Conservation (phyloP, 2,888 invertebrate genomes). For the Aphidoletes aphidimyza region DNA sequence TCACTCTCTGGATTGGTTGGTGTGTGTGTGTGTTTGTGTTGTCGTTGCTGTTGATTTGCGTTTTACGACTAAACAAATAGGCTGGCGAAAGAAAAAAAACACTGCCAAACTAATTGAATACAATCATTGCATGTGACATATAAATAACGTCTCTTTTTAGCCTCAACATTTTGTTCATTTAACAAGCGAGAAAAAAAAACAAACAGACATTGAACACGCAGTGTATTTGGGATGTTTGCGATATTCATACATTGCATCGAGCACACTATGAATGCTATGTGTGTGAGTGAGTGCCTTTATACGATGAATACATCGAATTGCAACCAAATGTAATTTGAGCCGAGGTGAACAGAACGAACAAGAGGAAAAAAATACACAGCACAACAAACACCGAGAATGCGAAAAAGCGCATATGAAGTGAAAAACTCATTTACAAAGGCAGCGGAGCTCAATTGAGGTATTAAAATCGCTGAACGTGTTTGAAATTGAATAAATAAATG, state of each 20-base stretch:
- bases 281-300: not conserved
- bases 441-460: constrained; percentile 50
- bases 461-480: constrained; percentile 47
- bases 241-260: not conserved
- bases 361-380: not conserved
- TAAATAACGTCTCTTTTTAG: not conserved
- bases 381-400: not conserved
- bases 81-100: not conserved
- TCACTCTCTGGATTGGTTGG: too few relatives aligned
- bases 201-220: not conserved
- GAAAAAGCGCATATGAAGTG: constrained; percentile 40
- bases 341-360: not conserved
- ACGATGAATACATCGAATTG: not conserved
- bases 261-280: not conserved
- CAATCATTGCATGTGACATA: constrained; percentile 44
- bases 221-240: not conserved
- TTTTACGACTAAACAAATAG: constrained; percentile 27
- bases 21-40: too few relatives aligned
- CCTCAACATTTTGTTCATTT: not conserved
- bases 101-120: constrained; percentile 28
- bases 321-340: not conserved
- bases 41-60: not conserved
- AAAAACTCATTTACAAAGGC: constrained; percentile 47
- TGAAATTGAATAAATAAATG: constrained; percentile 48
- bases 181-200: too few relatives aligned